Conservation (phyloP, 2,113 vertebrate genomes). For the Eublepharis macularius region DNA sequence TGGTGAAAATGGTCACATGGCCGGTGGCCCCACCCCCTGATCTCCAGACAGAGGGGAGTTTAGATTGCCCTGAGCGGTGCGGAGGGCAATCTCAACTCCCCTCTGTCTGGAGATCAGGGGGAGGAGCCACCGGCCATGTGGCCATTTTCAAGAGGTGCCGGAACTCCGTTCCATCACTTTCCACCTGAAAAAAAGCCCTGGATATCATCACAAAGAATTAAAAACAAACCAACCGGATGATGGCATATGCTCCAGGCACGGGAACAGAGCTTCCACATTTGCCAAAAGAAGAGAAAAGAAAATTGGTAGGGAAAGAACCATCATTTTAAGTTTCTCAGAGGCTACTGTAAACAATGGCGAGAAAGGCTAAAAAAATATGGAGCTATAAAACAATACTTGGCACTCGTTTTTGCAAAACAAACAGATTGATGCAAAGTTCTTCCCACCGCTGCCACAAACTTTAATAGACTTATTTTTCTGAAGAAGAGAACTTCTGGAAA, state of each 20-base stretch:
- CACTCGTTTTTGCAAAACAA: conserved; percentile 62
- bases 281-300: conserved; percentile 61
- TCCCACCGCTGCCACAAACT: conserved; percentile 59
- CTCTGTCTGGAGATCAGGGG: too few species aligned
- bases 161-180: too few species aligned
- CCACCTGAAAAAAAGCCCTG: too few species aligned
- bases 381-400: conserved; percentile 70
- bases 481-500: conserved; percentile 52
- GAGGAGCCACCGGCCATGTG: too few species aligned
- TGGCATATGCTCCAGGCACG: conserved; percentile 52
- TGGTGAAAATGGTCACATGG: too few species aligned
- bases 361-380: conserved; percentile 48
- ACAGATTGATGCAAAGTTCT: conserved; percentile 60
- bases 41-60: too few species aligned
- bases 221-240: conserved; percentile 60
- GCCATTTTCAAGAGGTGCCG: too few species aligned
- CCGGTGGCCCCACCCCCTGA: too few species aligned
- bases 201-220: conserved; percentile 40
- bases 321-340: conserved; percentile 60
- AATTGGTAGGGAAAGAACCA: conserved; percentile 54
- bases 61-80: too few species aligned
- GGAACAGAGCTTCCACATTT: conserved; percentile 39
- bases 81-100: too few species aligned
- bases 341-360: conserved; percentile 60
- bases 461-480: conserved; percentile 55